Evolutionary conservation across 1,140 invertebrate genomes (phyloP).

Genomic region (Lysiphlebus fabarum): DNA sequence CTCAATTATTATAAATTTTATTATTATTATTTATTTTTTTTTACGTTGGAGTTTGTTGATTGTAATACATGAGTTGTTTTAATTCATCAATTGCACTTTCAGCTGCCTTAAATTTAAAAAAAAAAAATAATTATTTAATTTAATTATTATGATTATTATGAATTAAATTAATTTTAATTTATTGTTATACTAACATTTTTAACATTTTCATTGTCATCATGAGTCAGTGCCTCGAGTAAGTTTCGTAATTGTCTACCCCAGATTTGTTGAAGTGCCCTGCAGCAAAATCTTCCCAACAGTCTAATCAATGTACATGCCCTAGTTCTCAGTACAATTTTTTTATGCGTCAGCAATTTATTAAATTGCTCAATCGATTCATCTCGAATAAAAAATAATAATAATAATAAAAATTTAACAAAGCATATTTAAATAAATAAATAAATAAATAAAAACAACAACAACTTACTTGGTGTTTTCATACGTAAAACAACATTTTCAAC

Average conservation of each 20-base stretch:
- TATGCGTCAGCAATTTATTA: conserved; percentile 60
- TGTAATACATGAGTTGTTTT: conserved; percentile 57
- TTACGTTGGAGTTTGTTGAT: conserved; percentile 26
- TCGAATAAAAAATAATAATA: conserved; percentile 17
- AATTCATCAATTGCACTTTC: conserved; percentile 56
- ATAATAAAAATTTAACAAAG: not conserved
- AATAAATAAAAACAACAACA: too few species aligned
- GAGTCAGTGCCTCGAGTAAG: conserved; percentile 56
- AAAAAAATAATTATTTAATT: conserved; percentile 5
- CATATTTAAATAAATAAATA: conserved; percentile 2
- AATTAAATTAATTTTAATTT: conserved; percentile 5
- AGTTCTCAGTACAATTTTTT: conserved; percentile 59
- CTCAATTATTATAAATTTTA: too few species aligned
- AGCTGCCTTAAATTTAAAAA: conserved; percentile 53
- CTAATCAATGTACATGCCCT: conserved; percentile 67
- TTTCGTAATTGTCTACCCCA: conserved; percentile 60
- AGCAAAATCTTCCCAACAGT: conserved; percentile 64
- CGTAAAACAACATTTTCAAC: conserved; percentile 66
- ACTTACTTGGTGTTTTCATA: conserved; percentile 31
- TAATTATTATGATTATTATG: not conserved
- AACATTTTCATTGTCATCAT: conserved; percentile 55
- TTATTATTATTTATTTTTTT: too few species aligned
- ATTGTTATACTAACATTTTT: conserved; percentile 49
- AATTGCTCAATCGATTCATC: conserved; percentile 54
- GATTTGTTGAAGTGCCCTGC: conserved; percentile 62